These are phyloP conservation scores for Polyergus mexicanus DNA, from an alignment of 1,140 invertebrate genomes.

Conservation along the genomic window DNA sequence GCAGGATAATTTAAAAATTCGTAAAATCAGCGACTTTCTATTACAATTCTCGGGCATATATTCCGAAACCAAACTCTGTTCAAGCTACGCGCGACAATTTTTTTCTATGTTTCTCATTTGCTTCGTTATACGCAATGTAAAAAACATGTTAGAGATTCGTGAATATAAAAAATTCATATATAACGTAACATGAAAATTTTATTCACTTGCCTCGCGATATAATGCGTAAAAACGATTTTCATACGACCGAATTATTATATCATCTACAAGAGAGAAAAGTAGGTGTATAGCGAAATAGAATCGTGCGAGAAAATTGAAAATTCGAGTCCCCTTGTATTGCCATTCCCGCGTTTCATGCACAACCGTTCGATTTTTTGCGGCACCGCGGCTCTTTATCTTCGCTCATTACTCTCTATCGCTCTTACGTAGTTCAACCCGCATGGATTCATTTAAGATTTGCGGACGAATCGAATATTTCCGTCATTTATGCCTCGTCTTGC, in stretches of 20 bases:
- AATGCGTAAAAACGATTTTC: conserved; percentile 31
- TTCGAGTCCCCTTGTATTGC: not conserved
- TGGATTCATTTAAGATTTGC: not conserved
- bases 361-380: conserved; percentile 27
- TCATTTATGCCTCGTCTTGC: not conserved
- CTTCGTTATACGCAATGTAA: conserved; percentile 11
- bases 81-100: conserved; percentile 7
- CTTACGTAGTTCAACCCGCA: not conserved
- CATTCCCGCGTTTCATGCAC: conserved; percentile 2
- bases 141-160: not conserved
- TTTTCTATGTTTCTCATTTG: conserved; percentile 21
- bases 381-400: not conserved
- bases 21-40: conserved; percentile 11
- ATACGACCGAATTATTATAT: conserved; percentile 33
- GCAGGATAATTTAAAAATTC: conserved; percentile 38
- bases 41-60: conserved; percentile 20
- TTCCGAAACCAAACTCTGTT: conserved; percentile 3
- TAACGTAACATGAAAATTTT: not conserved
- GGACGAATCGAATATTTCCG: not conserved
- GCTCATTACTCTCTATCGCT: not conserved
- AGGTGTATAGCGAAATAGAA: conserved; percentile 1
- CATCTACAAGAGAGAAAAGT: not conserved
- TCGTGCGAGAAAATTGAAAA: conserved; percentile 37
- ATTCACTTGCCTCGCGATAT: conserved; percentile 2
- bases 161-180: not conserved